Percentiles rank a stretch among this genome's conserved stretches.
Evolutionary conservation across 2,797 vertebrate species (phyloP).

Genomic region (Thamnophis elegans): DNA sequence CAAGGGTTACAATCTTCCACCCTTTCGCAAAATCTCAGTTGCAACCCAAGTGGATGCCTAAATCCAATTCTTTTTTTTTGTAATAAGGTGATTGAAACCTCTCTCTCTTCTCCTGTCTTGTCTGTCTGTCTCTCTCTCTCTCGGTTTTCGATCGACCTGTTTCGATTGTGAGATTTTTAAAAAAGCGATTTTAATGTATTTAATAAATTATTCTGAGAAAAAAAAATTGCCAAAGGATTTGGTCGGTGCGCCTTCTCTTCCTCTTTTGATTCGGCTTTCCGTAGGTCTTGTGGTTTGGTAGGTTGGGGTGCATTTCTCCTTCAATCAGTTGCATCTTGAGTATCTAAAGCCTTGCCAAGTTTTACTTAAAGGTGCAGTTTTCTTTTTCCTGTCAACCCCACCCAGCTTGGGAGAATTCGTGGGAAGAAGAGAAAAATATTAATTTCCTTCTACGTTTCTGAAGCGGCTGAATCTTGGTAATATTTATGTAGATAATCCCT

Average conservation of each 20-base stretch:
- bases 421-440: background rate
- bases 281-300: no score
- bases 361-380: background rate
- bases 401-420: background rate
- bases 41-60: background rate
- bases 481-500: background rate
- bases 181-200: constrained; percentile 68
- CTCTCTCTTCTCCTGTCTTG: background rate
- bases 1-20: background rate
- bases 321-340: background rate
- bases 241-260: background rate
- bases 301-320: background rate
- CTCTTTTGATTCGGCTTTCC: background rate
- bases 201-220: constrained; percentile 71
- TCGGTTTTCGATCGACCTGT: constrained; percentile 46
- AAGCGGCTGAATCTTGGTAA: background rate
- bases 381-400: background rate
- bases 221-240: background rate
- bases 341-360: background rate
- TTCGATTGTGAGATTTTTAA: constrained; percentile 54
- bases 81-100: constrained; percentile 19
- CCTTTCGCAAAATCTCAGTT: background rate
- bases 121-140: constrained; percentile 31
- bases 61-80: background rate
- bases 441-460: background rate